Evolutionary conservation across 2,888 invertebrate species (phyloP).

Genomic region (Shargacucullia verbasci): DNA sequence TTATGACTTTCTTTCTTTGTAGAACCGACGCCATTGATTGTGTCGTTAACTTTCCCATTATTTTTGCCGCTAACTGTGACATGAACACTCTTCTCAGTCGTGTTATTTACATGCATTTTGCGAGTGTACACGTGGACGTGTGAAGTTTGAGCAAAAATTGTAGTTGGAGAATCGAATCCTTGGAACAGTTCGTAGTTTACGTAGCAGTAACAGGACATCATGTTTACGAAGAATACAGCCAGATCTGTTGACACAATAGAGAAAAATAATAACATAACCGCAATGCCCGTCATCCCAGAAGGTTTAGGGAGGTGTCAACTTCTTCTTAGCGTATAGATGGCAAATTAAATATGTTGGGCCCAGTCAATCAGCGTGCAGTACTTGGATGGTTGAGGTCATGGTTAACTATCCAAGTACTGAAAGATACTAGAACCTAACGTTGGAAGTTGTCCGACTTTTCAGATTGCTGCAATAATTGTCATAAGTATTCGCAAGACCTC

Average conservation of each 20-base stretch:
- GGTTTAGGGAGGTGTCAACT: too few species aligned
- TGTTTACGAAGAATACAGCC: conserved; percentile 25
- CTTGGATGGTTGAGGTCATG: too few species aligned
- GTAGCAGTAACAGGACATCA: conserved; percentile 48
- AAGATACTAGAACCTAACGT: too few species aligned
- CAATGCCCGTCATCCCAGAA: too few species aligned
- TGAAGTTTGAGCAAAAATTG: not conserved
- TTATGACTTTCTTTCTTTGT: not conserved
- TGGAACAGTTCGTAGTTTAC: conserved; percentile 65
- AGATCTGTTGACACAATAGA: conserved; percentile 24
- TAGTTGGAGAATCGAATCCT: conserved; percentile 58
- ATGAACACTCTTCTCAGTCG: not conserved
- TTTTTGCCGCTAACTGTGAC: not conserved
- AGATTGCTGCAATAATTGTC: too few species aligned
- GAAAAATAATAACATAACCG: not conserved
- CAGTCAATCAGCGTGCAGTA: too few species aligned
- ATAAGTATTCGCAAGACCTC: too few species aligned
- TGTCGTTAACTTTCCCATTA: not conserved
- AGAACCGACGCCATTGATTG: not conserved
- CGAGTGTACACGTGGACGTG: not conserved
- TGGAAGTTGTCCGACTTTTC: too few species aligned
- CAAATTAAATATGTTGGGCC: too few species aligned
- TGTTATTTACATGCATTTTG: not conserved
- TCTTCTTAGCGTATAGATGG: too few species aligned
- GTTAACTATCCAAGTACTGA: too few species aligned